phyloP scores from a whole-genome alignment of 2,797 vertebrate species.

The Enteromius trimaculatus region DNA sequence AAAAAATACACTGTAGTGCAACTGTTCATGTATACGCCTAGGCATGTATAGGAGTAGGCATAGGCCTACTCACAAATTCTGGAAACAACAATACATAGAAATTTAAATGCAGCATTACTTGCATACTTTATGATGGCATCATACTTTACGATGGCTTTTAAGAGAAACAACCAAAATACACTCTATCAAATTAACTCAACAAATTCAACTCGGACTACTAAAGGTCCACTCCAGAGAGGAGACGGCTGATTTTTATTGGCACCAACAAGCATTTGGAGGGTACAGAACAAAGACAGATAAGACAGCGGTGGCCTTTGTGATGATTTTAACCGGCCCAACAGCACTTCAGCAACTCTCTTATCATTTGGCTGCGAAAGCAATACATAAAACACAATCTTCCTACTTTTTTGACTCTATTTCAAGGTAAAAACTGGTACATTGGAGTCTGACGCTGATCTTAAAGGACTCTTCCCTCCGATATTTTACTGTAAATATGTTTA shows the following conservation, averaged over 20 bases:
- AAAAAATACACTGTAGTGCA: neutral
- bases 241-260: slow-evolving; percentile 84
- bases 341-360: slow-evolving; percentile 26
- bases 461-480: slow-evolving; percentile 18
- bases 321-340: slow-evolving; percentile 39
- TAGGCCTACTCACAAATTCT: neutral
- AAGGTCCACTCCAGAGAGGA: slow-evolving; percentile 61
- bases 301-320: slow-evolving; percentile 29
- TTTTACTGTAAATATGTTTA: slow-evolving; percentile 17
- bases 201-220: slow-evolving; percentile 39
- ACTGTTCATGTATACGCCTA: neutral
- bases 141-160: neutral
- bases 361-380: slow-evolving; percentile 29
- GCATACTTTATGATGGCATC: no score
- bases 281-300: slow-evolving; percentile 54
- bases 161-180: neutral
- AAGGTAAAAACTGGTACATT: slow-evolving; percentile 10
- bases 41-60: neutral
- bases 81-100: neutral
- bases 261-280: slow-evolving; percentile 69
- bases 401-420: slow-evolving; percentile 22
- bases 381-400: slow-evolving; percentile 37
- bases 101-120: neutral
- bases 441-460: slow-evolving; percentile 29
- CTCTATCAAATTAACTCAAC: neutral